Evolutionary conservation across 1,140 invertebrate species (phyloP).

Genomic region (Nasonia vitripennis): DNA sequence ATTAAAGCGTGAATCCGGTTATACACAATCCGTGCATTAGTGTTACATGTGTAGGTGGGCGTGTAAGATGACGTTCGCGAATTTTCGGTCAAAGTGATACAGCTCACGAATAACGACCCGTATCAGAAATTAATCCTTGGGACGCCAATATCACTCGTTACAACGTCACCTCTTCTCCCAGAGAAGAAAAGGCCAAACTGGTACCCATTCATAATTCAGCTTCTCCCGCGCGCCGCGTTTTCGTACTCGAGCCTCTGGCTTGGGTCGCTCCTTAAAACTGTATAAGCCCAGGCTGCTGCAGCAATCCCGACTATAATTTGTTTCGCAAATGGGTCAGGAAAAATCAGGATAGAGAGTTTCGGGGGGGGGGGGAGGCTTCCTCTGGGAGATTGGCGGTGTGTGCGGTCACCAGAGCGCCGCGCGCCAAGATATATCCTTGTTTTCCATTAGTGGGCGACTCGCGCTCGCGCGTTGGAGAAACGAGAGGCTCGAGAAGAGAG

Average conservation of each 20-base stretch:
- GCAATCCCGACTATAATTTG: slow-evolving; percentile 7
- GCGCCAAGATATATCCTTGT: slow-evolving; percentile 32
- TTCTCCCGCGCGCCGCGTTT: no score
- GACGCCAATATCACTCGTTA: no score
- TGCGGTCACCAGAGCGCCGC: background rate
- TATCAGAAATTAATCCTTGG: no score
- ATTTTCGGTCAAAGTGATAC: no score
- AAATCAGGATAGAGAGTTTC: background rate
- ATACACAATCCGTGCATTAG: background rate
- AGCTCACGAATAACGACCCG: no score
- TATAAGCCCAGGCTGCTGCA: no score
- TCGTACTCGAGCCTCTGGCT: no score
- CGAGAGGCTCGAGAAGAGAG: slow-evolving; percentile 34
- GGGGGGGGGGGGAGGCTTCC: background rate
- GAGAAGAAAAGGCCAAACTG: no score
- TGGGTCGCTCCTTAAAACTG: no score
- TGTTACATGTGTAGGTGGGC: no score
- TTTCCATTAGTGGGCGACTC: slow-evolving; percentile 38
- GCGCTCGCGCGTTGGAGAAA: background rate
- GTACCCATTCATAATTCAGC: slow-evolving; percentile 9
- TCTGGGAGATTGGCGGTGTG: background rate
- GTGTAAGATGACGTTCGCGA: no score
- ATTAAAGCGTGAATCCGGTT: background rate
- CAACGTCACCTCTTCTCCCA: no score
- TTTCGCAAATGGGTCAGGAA: slow-evolving; percentile 33